phyloP scores from a whole-genome alignment of 2,888 invertebrate genomes.

The Dynastes grantii region DNA sequence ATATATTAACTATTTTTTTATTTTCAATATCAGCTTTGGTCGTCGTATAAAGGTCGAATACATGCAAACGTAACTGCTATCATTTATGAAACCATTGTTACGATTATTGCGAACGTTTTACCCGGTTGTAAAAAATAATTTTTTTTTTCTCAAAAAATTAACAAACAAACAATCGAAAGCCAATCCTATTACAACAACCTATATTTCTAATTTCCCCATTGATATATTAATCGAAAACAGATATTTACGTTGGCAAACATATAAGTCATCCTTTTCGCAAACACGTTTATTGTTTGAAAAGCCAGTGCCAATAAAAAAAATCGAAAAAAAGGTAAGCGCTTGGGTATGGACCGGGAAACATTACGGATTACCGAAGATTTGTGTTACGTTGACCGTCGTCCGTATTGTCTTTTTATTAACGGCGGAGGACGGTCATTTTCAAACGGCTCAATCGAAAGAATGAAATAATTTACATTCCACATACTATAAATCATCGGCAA shows the following conservation, averaged over 20 bases:
- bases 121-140: slow-evolving; percentile 31
- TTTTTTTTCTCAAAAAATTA: slow-evolving; percentile 28
- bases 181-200: slow-evolving; percentile 36
- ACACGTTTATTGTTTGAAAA: slow-evolving; percentile 48
- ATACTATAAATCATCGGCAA: slow-evolving; percentile 34
- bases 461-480: slow-evolving; percentile 40
- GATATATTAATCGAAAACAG: slow-evolving; percentile 53
- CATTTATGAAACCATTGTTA: slow-evolving; percentile 8
- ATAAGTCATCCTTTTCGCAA: slow-evolving; percentile 49
- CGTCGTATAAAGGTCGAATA: too few relatives aligned
- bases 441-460: slow-evolving; percentile 38
- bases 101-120: slow-evolving; percentile 13
- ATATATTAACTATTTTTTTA: too few relatives aligned
- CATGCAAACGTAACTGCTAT: not conserved
- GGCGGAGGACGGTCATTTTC: slow-evolving; percentile 33
- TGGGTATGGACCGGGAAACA: slow-evolving; percentile 31
- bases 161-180: slow-evolving; percentile 22
- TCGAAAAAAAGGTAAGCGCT: slow-evolving; percentile 43
- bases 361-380: slow-evolving; percentile 43
- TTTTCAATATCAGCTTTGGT: too few relatives aligned
- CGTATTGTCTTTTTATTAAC: slow-evolving; percentile 43
- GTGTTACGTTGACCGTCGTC: slow-evolving; percentile 43
- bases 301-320: slow-evolving; percentile 43
- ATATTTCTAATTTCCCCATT: slow-evolving; percentile 53
- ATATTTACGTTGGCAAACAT: slow-evolving; percentile 53